phyloP scores from a whole-genome alignment of 2,888 invertebrate species.

The Scotopteryx bipunctaria region DNA sequence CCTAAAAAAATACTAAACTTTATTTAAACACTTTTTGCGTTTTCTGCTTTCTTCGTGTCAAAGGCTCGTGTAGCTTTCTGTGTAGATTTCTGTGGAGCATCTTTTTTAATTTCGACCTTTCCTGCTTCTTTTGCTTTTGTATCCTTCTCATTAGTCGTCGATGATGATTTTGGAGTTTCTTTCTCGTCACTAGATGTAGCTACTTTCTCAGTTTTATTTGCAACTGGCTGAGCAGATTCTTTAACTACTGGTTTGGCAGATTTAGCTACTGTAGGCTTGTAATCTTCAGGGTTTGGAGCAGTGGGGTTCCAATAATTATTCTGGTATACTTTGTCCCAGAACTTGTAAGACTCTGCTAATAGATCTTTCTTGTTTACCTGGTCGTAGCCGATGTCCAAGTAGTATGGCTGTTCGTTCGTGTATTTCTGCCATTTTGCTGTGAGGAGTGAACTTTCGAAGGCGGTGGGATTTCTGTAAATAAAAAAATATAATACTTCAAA shows the following conservation, averaged over 20 bases:
- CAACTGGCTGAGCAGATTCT: not conserved
- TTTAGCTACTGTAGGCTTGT: conserved; percentile 18
- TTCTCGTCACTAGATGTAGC: conserved; percentile 6
- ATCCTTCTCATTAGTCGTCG: not conserved
- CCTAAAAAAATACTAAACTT: too few relatives aligned
- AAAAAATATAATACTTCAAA: not conserved
- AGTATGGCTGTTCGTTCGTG: conserved; percentile 54
- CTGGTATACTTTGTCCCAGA: conserved; percentile 68
- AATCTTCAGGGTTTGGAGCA: conserved; percentile 36
- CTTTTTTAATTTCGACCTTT: not conserved
- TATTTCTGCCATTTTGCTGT: conserved; percentile 63
- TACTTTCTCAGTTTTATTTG: not conserved
- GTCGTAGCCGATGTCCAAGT: conserved; percentile 60
- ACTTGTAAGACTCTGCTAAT: conserved; percentile 53
- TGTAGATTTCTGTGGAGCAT: not conserved
- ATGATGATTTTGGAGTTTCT: not conserved
- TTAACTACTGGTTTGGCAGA: conserved; percentile 7
- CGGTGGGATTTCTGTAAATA: conserved; percentile 68
- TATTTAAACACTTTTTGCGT: not conserved
- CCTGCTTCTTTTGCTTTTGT: not conserved
- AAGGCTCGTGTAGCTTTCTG: not conserved
- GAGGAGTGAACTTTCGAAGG: conserved; percentile 61
- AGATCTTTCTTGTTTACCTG: conserved; percentile 56
- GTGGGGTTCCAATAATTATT: conserved; percentile 66
- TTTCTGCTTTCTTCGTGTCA: not conserved